A percentile compares a stretch with the other conserved stretches of the same genome.
phyloP scores from a whole-genome alignment of 2,888 invertebrate species.

The Ctena decussata region DNA sequence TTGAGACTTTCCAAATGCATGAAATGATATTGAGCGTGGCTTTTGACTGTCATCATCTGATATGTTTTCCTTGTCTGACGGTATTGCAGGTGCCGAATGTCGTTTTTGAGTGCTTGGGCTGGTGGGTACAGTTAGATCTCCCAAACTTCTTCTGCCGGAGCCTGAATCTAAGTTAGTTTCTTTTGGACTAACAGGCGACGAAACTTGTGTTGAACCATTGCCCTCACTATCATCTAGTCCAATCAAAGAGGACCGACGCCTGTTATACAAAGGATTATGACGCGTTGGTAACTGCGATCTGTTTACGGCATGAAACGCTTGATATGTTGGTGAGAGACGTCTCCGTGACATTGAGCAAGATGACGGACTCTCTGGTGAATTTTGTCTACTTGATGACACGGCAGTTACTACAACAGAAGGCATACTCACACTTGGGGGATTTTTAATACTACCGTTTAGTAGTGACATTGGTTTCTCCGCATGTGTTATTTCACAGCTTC shows the following conservation, averaged over 20 bases:
- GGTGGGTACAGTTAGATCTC: constrained; percentile 53
- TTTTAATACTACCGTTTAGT: constrained; percentile 14
- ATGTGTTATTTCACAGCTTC: constrained; percentile 32
- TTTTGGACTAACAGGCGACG: constrained; percentile 23
- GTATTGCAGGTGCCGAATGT: constrained; percentile 74
- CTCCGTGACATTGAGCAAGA: constrained; percentile 26
- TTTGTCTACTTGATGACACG: constrained; percentile 5
- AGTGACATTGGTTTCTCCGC: constrained; percentile 29
- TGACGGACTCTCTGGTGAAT: background rate
- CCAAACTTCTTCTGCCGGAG: constrained; percentile 44
- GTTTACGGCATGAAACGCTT: constrained; percentile 31
- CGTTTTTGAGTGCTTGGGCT: constrained; percentile 63
- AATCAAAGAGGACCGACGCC: constrained; percentile 79
- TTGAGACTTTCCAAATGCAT: constrained; percentile 38
- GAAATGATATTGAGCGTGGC: constrained; percentile 56
- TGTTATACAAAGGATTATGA: constrained; percentile 71
- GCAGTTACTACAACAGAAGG: constrained; percentile 68
- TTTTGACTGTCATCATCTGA: constrained; percentile 35
- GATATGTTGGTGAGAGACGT: constrained; percentile 52
- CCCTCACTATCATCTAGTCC: constrained; percentile 12
- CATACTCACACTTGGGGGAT: constrained; percentile 39
- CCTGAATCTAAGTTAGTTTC: constrained; percentile 43
- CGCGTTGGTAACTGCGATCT: constrained; percentile 60
- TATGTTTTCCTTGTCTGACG: constrained; percentile 32
- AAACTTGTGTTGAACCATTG: constrained; percentile 38